phyloP scores from a whole-genome alignment of 2,797 vertebrate species.

The Graptemys geographica region DNA sequence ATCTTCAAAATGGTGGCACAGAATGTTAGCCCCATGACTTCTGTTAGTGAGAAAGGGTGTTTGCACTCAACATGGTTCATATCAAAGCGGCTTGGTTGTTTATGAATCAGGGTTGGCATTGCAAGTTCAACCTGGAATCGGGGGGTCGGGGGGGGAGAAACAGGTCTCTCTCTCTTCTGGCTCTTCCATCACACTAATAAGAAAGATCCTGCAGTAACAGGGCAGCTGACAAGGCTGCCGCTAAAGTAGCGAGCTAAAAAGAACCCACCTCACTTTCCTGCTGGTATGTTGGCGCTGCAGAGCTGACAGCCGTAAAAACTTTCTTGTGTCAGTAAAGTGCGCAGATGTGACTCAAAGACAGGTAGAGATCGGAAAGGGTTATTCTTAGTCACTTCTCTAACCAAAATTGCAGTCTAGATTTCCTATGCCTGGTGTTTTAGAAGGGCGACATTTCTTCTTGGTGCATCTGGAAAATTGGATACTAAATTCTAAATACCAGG shows the following conservation, averaged over 20 bases:
- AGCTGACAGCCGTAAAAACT: not conserved
- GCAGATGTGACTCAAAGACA: not conserved
- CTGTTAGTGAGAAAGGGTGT: not conserved
- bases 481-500: not conserved
- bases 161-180: not conserved
- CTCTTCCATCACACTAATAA: not conserved
- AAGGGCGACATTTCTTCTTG: not conserved
- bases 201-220: not conserved
- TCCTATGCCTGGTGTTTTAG: not conserved
- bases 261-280: not conserved
- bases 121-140: not conserved
- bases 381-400: not conserved
- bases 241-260: not conserved
- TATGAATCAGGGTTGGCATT: rapidly evolving
- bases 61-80: not conserved
- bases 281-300: rapidly evolving
- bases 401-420: not conserved
- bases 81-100: not conserved
- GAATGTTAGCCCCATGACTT: not conserved
- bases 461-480: not conserved
- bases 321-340: not conserved
- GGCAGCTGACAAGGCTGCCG: not conserved
- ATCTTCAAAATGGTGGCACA: not conserved
- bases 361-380: not conserved
- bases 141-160: not conserved